phyloP scores from a whole-genome alignment of 2,113 vertebrate species.

The Psephotus haematonotus region DNA sequence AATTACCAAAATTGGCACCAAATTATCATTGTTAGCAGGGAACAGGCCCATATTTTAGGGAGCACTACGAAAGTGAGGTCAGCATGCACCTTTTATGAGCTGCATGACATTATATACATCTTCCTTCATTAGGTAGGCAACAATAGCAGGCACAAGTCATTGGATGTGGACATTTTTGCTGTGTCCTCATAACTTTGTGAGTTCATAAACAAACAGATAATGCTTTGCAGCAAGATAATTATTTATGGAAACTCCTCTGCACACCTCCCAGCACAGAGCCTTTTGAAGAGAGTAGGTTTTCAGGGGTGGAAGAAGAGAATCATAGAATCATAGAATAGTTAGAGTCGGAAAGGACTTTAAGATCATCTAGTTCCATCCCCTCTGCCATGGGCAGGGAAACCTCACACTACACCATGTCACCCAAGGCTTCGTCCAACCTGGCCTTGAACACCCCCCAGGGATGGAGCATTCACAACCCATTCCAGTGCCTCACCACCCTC shows the following conservation, averaged over 20 bases:
- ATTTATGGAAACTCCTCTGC: background rate
- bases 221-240: background rate
- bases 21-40: background rate
- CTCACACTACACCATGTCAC: no score
- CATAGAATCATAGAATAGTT: no score
- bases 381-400: no score
- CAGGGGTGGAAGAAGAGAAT: background rate
- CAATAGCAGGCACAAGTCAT: background rate
- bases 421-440: no score
- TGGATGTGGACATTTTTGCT: rapidly evolving
- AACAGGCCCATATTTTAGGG: background rate
- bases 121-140: background rate
- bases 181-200: background rate
- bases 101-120: background rate
- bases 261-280: background rate
- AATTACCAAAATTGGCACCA: slow-evolving; percentile 13
- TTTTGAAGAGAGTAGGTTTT: background rate
- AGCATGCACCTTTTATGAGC: background rate
- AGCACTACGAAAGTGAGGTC: background rate
- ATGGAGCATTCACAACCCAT: no score
- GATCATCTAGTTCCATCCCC: no score
- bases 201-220: background rate
- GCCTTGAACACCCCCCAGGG: no score
- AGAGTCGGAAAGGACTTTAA: no score
- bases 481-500: no score